Base-by-base conservation (phyloP, 2,113 vertebrate genomes). In the Sceloporus undulatus region DNA sequence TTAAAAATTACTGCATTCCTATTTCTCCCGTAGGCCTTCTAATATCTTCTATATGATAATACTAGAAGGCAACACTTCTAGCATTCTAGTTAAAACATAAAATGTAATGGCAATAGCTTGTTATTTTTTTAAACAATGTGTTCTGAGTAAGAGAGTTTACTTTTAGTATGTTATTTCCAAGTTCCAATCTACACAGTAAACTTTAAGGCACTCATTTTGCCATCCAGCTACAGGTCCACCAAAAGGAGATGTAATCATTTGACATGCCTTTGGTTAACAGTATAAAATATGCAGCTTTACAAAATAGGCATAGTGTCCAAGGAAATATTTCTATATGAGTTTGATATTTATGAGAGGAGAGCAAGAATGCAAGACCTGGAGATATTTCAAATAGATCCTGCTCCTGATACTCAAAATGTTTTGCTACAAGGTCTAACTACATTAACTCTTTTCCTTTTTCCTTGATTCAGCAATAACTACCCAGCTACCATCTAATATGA, bases 401-500 rank as follows among this genome's bases (percentile, higher is more conserved):
- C 9, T 27, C 13, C n/a, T 78, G 48, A n/a, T n/a, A 9, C 16
- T 54, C 5, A 70, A 84, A 84, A 79, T 78, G 18, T 70, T 27
- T 78, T 78, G 48, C 34, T 59, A 8, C 4, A 56, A 59, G 19
- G 16, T 65, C 16, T 25, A 42, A 77, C 14, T 70, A 9, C 13
- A 29, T 71, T n/a, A 68, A 79, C 9, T 23, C 85, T 29, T 86
- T 21, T 77, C 70, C 74, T 86, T 80, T 76, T 87, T 14, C n/a
- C 82, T 90, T 1, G 0, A 79, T 77, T 88, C 56, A 80, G 88
- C 89, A 94, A 85, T 68, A 90, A 92, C 9, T 0, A 76, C 62
- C 0, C 70, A 80, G 38, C 82, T 83, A 23, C 66, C 93, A 77
- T 78, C 75, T 79, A 52, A 87, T 79, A 79, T 75, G 23, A 91